These are phyloP conservation scores for Ophthalmolycus amberensis DNA, from an alignment of 2,113 vertebrate genomes.

Conservation along the genomic window DNA sequence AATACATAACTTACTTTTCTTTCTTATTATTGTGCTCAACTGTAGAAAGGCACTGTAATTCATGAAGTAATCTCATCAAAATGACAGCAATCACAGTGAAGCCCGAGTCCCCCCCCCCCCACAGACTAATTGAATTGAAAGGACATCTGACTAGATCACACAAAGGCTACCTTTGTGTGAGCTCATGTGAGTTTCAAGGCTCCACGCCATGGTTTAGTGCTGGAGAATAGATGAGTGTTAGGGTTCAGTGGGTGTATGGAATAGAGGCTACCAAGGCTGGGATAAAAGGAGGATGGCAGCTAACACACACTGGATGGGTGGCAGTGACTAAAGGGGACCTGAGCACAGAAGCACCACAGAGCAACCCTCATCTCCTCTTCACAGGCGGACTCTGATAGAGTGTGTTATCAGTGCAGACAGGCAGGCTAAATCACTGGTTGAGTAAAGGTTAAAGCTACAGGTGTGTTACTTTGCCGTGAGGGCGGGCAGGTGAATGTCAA, in stretches of 20 bases:
- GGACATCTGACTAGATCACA: slow-evolving; percentile 40
- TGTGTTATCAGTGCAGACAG: slow-evolving; percentile 76
- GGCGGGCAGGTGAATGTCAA: slow-evolving; percentile 76
- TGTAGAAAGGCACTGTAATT: slow-evolving; percentile 9
- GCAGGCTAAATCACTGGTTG: slow-evolving; percentile 73
- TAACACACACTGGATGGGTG: slow-evolving; percentile 51
- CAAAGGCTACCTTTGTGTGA: slow-evolving; percentile 48
- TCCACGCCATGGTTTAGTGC: slow-evolving; percentile 43
- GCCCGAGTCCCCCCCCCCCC: too few relatives aligned
- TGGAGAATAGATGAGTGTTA: slow-evolving; percentile 59
- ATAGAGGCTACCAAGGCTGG: slow-evolving; percentile 53
- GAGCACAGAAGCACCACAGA: slow-evolving; percentile 39
- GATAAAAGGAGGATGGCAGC: slow-evolving; percentile 63
- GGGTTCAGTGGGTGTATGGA: slow-evolving; percentile 60
- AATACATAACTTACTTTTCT: not conserved
- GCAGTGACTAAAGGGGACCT: slow-evolving; percentile 63
- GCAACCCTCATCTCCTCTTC: slow-evolving; percentile 54
- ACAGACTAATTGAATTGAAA: slow-evolving; percentile 20
- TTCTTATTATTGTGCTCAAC: not conserved
- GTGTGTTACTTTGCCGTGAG: slow-evolving; percentile 63
- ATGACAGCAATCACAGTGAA: slow-evolving; percentile 12
- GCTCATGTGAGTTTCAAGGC: slow-evolving; percentile 64
- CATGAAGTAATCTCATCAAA: slow-evolving; percentile 45
- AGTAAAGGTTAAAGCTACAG: slow-evolving; percentile 78
- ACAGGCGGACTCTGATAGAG: slow-evolving; percentile 68